These are phyloP conservation scores for Pseudomyrmex cubaensis DNA, from an alignment of 1,140 invertebrate species.

Conservation along the genomic window DNA sequence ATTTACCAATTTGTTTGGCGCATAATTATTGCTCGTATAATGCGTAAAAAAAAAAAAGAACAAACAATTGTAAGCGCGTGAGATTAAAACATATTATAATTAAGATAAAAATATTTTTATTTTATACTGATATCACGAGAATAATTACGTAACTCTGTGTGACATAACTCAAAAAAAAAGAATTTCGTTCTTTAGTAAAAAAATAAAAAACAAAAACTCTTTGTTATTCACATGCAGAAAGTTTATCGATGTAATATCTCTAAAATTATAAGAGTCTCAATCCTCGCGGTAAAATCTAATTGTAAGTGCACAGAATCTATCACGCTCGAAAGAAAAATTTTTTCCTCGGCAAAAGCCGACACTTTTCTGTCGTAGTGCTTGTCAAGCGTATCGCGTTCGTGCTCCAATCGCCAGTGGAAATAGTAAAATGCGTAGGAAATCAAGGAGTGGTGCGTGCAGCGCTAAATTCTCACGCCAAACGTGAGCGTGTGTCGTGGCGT, in stretches of 20 bases:
- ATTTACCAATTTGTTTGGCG: neutral
- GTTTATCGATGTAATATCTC: no score
- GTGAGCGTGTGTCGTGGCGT: slow-evolving; percentile 49
- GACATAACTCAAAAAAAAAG: neutral
- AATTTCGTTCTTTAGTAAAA: no score
- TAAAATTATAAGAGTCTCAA: no score
- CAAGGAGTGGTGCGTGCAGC: slow-evolving; percentile 74
- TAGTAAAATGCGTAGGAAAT: slow-evolving; percentile 77
- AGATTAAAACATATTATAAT: neutral
- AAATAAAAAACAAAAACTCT: no score
- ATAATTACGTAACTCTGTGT: neutral
- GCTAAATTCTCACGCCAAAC: slow-evolving; percentile 75
- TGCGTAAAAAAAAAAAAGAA: no score
- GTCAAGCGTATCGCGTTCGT: slow-evolving; percentile 47
- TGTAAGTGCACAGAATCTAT: no score
- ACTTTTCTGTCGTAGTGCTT: neutral
- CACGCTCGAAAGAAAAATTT: neutral
- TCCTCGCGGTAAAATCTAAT: no score
- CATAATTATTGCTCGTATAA: neutral
- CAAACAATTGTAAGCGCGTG: no score
- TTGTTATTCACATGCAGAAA: no score
- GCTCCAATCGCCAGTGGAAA: slow-evolving; percentile 54
- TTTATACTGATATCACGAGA: neutral
- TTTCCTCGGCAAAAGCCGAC: neutral
- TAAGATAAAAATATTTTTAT: slow-evolving; percentile 1